Evolutionary conservation across 2,113 vertebrate species (phyloP), one percentile per base, ranked within the genome.

Genomic region (Caracal caracal): DNA sequence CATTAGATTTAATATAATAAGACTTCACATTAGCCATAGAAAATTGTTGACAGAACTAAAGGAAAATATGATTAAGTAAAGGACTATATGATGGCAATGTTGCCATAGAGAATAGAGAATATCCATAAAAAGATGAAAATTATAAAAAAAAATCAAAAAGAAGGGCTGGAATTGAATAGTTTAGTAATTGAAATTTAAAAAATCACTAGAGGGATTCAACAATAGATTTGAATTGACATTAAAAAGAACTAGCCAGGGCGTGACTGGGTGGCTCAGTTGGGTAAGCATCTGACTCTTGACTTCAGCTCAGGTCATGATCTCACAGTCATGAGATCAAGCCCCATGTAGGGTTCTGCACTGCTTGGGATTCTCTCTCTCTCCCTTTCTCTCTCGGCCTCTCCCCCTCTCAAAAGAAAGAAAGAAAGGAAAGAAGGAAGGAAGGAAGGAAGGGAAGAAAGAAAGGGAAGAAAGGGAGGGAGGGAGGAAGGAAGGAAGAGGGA

Each of bases 141-240:
- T 83, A 83, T 43, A 43, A 82, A 82, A 63, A 63, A 83, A 33
- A 80, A 80, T 56, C 78, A 56, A 80, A 35, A 35, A 12, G 78
- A 56, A 37, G 35, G 56, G 51, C 51, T 80, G 5, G 51, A 37
- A 33, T 56, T 56, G 78, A 84, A 65, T 20, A 83, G 37, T 43
- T 43, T 24, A 43, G 10, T 83, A 11, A 83, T 17, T 63, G 28
- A 83, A 83, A 83, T 63, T 83, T 47, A 7, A 65, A 63, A 79
- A 79, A 53, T 61, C 4, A 10, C 53, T 40, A 11, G 24, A 82
- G 35, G 56, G 24, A 59, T 2, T 61, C 35, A 61, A 40, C 2
- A 40, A 6, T 82, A 82, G 53, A 61, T 30, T 76, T 47, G 73
- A 43, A 8, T 26, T 75, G 28, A 26, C 40, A 76, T 76, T 47